Evolutionary conservation across 2,888 invertebrate genomes (phyloP), one percentile per base, ranked within the genome.

Genomic region (Lycophotia porphyrea): DNA sequence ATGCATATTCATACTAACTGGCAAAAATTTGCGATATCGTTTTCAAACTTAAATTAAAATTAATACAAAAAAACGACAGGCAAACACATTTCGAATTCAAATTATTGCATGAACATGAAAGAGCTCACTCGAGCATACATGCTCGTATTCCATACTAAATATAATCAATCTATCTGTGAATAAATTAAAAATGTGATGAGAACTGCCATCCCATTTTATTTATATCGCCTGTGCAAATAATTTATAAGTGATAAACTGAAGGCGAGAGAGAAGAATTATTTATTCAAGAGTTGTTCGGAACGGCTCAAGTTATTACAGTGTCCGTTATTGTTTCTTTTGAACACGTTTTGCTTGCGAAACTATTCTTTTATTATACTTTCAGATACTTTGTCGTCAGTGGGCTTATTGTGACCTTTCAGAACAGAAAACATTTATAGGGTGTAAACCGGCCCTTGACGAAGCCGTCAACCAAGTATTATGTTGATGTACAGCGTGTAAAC

Each of bases 121-220:
- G 47, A 36, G 64, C 15, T 44, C 44, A 60, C 39, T 70, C 31
- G 44, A 66, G 21, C 63, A 61, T 42, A 60, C 44, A 64, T 66
- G 71, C 71, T 65, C 70, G 39, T 60, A 52, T 63, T 68, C 36
- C 63, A 21, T 31, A 49, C 31, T 36, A 21, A 66, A 65, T 70
- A 76, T 78, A 73, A 76, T 74, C 77, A 75, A 79, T 73, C 42
- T 66, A 80, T 75, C 52, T 61, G 36, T 47, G 66, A 82, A 78
- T 80, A 83, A 78, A 85, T 85, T 76, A 83, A 83, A 85, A 79
- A 73, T 69, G 18, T n/a, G 58, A 81, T 79, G 76, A 74, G 69
- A 67, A 67, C 72, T 79, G 55, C 52, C 71, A 9, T 60, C 36
- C 11, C 31, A 39, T 31, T 74, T 49, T 34, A 39, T 31, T 74